Conservation (phyloP, 1,140 invertebrate genomes). For the Drosophila serrata region DNA sequence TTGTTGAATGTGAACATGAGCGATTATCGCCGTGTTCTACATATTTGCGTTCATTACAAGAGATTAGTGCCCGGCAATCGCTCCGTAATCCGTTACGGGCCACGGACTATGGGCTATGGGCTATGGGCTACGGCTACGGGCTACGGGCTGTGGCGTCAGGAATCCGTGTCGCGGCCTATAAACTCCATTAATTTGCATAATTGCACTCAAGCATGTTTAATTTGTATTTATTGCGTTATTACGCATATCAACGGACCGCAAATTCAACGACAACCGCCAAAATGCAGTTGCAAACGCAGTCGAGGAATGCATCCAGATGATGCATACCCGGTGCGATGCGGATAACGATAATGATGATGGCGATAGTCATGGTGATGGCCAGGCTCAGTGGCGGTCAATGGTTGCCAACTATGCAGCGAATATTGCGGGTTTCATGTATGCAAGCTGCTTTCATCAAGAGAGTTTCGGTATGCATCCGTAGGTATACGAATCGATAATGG, state of each 20-base stretch:
- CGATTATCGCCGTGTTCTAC: slow-evolving; percentile 79
- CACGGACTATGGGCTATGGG: background rate
- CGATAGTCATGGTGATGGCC: slow-evolving; percentile 22
- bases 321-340: slow-evolving; percentile 28
- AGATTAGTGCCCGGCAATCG: slow-evolving; percentile 77
- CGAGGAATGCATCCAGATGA: slow-evolving; percentile 41
- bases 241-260: slow-evolving; percentile 70
- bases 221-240: slow-evolving; percentile 84
- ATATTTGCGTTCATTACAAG: slow-evolving; percentile 83
- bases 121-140: background rate
- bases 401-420: slow-evolving; percentile 27
- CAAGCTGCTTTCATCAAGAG: background rate
- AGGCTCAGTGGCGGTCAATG: slow-evolving; percentile 13
- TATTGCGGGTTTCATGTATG: slow-evolving; percentile 22
- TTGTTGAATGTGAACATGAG: slow-evolving; percentile 73
- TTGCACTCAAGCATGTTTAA: slow-evolving; percentile 83
- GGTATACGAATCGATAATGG: too few relatives aligned
- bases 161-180: slow-evolving; percentile 58
- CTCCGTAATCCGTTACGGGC: slow-evolving; percentile 68
- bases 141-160: slow-evolving; percentile 14
- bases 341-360: slow-evolving; percentile 34
- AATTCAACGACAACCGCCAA: slow-evolving; percentile 62
- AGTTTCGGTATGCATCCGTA: background rate
- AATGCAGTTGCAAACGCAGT: slow-evolving; percentile 40
- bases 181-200: slow-evolving; percentile 81